A percentile compares a stretch with the other conserved stretches of the same genome.
Conservation (phyloP, 2,113 vertebrate species). For the Baryphthengus martii region DNA sequence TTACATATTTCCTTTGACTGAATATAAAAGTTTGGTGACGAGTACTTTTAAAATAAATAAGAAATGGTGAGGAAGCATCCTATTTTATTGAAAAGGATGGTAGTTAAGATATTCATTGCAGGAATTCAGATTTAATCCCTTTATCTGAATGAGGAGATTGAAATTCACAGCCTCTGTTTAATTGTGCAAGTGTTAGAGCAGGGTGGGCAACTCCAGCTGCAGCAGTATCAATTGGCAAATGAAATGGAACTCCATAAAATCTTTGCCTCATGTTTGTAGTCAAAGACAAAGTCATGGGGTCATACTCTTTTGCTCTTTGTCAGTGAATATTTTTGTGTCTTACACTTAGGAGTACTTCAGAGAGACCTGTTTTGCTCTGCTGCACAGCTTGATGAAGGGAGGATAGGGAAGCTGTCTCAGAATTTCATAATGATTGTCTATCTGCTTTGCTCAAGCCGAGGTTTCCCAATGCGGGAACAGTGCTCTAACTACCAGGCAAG, state of each 20-base stretch:
- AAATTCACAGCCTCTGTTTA: background rate
- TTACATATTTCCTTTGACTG: background rate
- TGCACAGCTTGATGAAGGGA: slow-evolving; percentile 5
- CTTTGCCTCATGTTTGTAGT: background rate
- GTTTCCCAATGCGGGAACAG: background rate
- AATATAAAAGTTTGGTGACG: background rate
- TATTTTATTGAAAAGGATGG: background rate
- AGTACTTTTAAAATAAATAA: background rate
- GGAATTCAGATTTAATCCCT: background rate
- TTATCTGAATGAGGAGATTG: background rate
- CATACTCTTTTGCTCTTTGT: background rate
- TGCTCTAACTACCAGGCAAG: background rate
- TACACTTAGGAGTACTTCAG: background rate
- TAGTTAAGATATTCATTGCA: background rate
- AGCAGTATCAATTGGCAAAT: background rate
- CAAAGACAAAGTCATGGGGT: background rate
- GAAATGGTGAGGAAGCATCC: background rate
- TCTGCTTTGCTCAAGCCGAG: background rate
- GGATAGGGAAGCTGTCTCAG: background rate
- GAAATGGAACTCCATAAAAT: background rate
- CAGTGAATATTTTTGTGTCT: background rate
- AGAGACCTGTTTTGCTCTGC: background rate
- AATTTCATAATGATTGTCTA: background rate
- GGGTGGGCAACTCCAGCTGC: background rate
- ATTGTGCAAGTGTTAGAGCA: background rate